phyloP scores from a whole-genome alignment of 2,797 vertebrate genomes.

The Amphiprion clarkii region DNA sequence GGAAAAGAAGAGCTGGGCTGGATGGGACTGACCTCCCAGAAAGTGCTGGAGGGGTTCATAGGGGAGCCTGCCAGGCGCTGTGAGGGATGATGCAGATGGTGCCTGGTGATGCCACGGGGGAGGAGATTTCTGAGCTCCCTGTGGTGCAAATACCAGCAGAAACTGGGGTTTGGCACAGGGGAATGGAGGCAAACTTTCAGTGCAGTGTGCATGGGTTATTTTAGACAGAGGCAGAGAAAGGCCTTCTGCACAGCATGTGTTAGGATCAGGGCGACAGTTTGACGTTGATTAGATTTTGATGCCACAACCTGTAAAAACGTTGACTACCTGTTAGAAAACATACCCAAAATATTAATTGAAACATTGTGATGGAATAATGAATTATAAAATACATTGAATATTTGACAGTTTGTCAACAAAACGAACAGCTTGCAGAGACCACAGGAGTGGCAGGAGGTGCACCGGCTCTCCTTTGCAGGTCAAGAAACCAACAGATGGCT shows the following conservation, averaged over 20 bases:
- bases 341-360: neutral
- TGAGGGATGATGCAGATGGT: constrained; percentile 70
- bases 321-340: neutral
- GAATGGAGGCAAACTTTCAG: constrained; percentile 40
- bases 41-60: constrained; percentile 52
- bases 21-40: constrained; percentile 56
- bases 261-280: constrained; percentile 22
- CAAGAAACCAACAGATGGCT: constrained; percentile 23
- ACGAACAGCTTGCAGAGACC: constrained; percentile 15
- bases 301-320: neutral
- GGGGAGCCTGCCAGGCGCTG: constrained; percentile 56
- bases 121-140: constrained; percentile 48
- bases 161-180: constrained; percentile 61
- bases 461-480: constrained; percentile 1
- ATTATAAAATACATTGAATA: constrained; percentile 2
- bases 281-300: constrained; percentile 27
- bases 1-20: constrained; percentile 34
- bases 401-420: constrained; percentile 9
- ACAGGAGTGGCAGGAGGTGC: constrained; percentile 14
- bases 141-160: constrained; percentile 49
- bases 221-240: constrained; percentile 28
- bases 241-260: constrained; percentile 30
- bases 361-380: neutral
- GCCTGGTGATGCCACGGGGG: constrained; percentile 52
- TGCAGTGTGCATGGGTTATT: constrained; percentile 36